phyloP scores from a whole-genome alignment of 2,113 vertebrate species.

The Onychostoma macrolepis region DNA sequence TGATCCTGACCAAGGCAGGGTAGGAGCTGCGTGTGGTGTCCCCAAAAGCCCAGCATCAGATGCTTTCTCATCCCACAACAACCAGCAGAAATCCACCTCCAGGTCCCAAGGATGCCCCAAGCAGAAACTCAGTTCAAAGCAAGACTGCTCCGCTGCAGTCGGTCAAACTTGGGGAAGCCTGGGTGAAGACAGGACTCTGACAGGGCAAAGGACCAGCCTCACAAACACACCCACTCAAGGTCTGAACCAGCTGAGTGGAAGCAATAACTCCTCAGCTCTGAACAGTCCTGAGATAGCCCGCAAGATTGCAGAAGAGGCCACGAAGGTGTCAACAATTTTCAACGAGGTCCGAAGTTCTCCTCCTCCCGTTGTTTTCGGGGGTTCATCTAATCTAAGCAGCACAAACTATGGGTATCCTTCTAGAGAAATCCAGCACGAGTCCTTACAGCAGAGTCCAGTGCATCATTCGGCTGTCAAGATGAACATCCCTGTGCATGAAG shows the following conservation, averaged over 20 bases:
- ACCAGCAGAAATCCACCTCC: conserved; percentile 14
- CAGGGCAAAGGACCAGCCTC: conserved; percentile 60
- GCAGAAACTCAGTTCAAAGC: conserved; percentile 17
- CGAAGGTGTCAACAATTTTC: conserved; percentile 68
- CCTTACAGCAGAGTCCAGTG: conserved; percentile 60
- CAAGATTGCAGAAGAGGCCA: conserved; percentile 69
- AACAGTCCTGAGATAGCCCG: conserved; percentile 69
- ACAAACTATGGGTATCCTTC: conserved; percentile 31
- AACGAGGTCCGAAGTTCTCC: conserved; percentile 64
- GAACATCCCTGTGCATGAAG: conserved; percentile 79
- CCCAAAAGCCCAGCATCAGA: conserved; percentile 61
- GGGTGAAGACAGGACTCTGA: conserved; percentile 52
- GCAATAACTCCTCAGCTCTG: conserved; percentile 66
- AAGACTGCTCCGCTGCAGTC: conserved; percentile 5
- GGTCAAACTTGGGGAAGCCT: conserved; percentile 4
- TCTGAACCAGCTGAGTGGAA: conserved; percentile 77
- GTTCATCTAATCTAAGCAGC: conserved; percentile 31
- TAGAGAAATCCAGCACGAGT: conserved; percentile 44
- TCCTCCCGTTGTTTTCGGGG: conserved; percentile 63
- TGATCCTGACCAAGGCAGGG: conserved; percentile 48
- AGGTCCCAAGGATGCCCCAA: conserved; percentile 10
- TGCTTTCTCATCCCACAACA: conserved; percentile 57
- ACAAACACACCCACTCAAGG: conserved; percentile 67
- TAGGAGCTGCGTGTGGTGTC: conserved; percentile 42
- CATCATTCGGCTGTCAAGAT: conserved; percentile 67